Evolutionary conservation across 2,113 vertebrate genomes (phyloP), one percentile per base, ranked within the genome.

Genomic region (Meleagris gallopavo): DNA sequence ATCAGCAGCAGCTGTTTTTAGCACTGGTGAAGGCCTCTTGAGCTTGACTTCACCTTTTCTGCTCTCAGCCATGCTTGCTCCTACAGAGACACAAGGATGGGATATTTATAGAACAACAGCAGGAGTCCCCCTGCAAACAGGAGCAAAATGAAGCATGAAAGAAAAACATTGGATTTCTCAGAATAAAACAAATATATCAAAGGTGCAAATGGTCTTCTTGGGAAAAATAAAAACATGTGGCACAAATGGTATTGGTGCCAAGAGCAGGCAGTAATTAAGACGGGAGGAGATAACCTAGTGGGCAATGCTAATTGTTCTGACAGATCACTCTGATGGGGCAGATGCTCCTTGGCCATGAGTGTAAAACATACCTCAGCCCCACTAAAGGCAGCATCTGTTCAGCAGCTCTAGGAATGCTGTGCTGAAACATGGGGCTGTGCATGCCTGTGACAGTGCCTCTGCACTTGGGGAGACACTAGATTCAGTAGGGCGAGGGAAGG

Each of bases 111-210:
- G 87, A 87, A 79, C 2, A 14, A 58, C 54, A 93, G 89, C 77
- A 87, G 82, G 64, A 94, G 62, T 83, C 70, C 69, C 73, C 19
- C 61, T 69, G 65, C 85, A 88, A 95, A 77, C 65, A 77, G 88
- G 80, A 95, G 90, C 52, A 75, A 54, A 90, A 88, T 85, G 38
- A 93, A 90, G 72, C 83, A 58, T 4, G 30, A 86, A 81, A 88
- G 90, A 54, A 95, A 95, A 90, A 91, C 70, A 88, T 93, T 86
- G 75, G 88, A 88, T 94, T 95, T 95, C 85, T 93, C 69, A 40
- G 82, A 71, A 93, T 86, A 77, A 91, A 95, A 92, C 83, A 85
- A 90, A 85, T 86, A 27, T 3, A 83, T 50, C 71, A 74, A 80
- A 87, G 55, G 70, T 86, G 91, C 88, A 93, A 91, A 74, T 67